phyloP scores from a whole-genome alignment of 2,797 vertebrate genomes.

The Helostoma temminkii region DNA sequence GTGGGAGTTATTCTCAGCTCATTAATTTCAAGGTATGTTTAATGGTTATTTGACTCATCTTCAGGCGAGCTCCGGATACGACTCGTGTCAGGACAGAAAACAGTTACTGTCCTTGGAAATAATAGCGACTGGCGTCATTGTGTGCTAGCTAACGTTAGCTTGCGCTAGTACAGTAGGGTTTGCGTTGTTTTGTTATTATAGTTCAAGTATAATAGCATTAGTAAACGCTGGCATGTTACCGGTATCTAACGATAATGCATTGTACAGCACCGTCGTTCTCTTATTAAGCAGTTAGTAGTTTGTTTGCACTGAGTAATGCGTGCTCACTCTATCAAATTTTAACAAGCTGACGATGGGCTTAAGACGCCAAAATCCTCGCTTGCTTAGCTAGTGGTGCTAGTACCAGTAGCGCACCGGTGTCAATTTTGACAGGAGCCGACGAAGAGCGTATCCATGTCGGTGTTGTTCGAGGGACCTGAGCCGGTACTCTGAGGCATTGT shows the following conservation, averaged over 20 bases:
- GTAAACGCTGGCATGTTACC: constrained; percentile 17
- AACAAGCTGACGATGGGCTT: constrained; percentile 46
- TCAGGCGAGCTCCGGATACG: not conserved
- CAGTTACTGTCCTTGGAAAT: not conserved
- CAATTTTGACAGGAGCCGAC: constrained; percentile 84
- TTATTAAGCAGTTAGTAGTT: not conserved
- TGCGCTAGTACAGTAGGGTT: constrained; percentile 70
- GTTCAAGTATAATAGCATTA: constrained; percentile 24
- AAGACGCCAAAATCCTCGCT: constrained; percentile 48
- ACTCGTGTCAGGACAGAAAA: rapidly evolving
- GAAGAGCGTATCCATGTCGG: constrained; percentile 62
- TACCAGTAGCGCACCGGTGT: constrained; percentile 77
- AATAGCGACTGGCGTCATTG: constrained; percentile 35
- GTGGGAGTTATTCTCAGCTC: constrained; percentile 41
- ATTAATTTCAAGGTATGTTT: not conserved
- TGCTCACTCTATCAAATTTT: constrained; percentile 25
- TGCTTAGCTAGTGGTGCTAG: constrained; percentile 70
- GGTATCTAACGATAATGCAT: not conserved
- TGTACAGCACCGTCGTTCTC: rapidly evolving
- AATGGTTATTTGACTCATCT: not conserved
- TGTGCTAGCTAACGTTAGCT: constrained; percentile 69
- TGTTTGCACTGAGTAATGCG: not conserved
- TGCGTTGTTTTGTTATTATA: constrained; percentile 82
- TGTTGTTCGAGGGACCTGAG: constrained; percentile 37
- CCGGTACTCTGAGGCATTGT: constrained; percentile 35